A percentile compares a stretch with the other conserved stretches of the same genome.
These are phyloP conservation scores for Myotis davidii DNA, from an alignment of 2,113 vertebrate species.

Conservation along the genomic window DNA sequence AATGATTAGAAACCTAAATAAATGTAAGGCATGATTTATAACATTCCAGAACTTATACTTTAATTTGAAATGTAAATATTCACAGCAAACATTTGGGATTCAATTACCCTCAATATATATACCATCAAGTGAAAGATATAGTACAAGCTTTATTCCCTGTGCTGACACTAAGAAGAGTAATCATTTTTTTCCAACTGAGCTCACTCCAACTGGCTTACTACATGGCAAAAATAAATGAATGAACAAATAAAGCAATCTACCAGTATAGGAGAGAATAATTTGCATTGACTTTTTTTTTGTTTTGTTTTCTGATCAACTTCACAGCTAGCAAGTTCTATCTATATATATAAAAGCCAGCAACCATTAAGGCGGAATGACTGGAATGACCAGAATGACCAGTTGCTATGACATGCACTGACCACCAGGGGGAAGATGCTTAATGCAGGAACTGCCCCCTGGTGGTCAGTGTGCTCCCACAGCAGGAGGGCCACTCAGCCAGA, in stretches of 20 bases:
- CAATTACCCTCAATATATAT: neutral
- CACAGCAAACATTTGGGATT: neutral
- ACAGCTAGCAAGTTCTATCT: neutral
- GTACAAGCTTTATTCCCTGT: neutral
- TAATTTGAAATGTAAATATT: slow-evolving; percentile 24
- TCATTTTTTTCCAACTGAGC: neutral
- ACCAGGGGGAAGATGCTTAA: too few relatives aligned
- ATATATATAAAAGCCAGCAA: too few relatives aligned
- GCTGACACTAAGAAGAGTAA: neutral
- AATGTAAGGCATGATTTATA: neutral
- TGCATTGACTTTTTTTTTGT: neutral
- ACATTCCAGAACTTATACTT: neutral
- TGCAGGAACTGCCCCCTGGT: too few relatives aligned
- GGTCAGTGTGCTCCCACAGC: too few relatives aligned
- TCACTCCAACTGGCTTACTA: neutral
- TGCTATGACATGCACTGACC: too few relatives aligned
- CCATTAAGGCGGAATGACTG: too few relatives aligned
- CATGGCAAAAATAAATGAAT: neutral
- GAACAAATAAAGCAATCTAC: neutral
- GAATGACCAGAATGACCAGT: too few relatives aligned
- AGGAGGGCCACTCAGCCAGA: too few relatives aligned
- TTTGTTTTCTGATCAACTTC: neutral
- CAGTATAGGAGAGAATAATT: neutral
- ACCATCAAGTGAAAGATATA: neutral
- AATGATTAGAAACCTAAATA: neutral